Conservation (phyloP, 1,140 invertebrate species). For the Geopemphigus sp. region DNA sequence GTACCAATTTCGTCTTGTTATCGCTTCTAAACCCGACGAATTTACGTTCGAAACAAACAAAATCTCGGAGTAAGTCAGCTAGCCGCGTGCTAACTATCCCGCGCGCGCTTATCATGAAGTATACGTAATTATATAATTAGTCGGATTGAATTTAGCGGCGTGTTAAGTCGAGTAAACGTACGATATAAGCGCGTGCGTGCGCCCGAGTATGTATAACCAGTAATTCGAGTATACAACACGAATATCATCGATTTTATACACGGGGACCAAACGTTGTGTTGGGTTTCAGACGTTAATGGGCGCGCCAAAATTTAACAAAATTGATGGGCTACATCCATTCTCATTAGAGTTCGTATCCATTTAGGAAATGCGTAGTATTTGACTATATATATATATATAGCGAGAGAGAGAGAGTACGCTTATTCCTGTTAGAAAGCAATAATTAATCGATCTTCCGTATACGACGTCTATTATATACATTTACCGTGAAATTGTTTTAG, state of each 20-base stretch:
- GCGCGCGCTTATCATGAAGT: too few relatives aligned
- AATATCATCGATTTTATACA: conserved; percentile 30
- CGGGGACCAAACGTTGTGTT: background rate
- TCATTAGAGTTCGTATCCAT: conserved; percentile 34
- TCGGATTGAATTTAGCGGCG: too few relatives aligned
- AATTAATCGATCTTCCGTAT: conserved; percentile 25
- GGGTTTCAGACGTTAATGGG: conserved; percentile 19
- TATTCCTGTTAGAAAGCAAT: background rate
- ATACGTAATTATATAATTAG: too few relatives aligned
- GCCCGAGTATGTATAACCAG: too few relatives aligned
- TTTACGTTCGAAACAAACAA: too few relatives aligned
- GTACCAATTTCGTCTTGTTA: too few relatives aligned
- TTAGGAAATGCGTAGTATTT: background rate
- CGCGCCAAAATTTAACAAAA: conserved; percentile 35
- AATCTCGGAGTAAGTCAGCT: too few relatives aligned
- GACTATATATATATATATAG: background rate
- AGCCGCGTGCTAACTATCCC: too few relatives aligned
- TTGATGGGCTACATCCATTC: conserved; percentile 33
- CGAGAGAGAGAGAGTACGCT: too few relatives aligned
- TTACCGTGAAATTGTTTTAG: background rate
- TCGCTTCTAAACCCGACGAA: too few relatives aligned
- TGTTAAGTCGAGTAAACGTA: background rate
- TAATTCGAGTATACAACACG: conserved; percentile 7
- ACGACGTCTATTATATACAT: background rate
- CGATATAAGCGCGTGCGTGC: too few relatives aligned